Conservation (phyloP, 37 sponge, comb jelly and placozoan species). For the Spongia lamella region DNA sequence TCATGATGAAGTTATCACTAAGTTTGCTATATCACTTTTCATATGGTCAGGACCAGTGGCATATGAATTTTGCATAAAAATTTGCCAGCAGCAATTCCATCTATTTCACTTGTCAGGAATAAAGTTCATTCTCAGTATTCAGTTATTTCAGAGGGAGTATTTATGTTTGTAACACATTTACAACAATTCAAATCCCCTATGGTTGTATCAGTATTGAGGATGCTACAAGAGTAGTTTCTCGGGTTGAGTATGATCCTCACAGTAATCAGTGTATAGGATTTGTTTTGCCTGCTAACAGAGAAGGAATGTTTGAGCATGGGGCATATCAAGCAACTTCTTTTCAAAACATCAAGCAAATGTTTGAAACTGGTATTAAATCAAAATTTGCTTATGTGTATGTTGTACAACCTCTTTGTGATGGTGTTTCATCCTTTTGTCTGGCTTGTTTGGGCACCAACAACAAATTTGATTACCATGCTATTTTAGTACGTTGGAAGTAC, state of each 20-base stretch:
- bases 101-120: conserved; percentile 40
- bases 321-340: conserved; percentile 25
- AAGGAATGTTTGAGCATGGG: conserved; percentile 24
- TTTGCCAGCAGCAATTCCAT: conserved; percentile 54
- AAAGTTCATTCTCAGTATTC: conserved; percentile 34
- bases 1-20: conserved; percentile 29
- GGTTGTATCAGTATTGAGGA: conserved; percentile 22
- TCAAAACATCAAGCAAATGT: conserved; percentile 34
- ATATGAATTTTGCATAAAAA: conserved; percentile 63
- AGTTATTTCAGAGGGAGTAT: conserved; percentile 43
- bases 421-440: conserved; percentile 36
- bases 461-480: conserved; percentile 6
- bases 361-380: conserved; percentile 7
- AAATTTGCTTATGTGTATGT: conserved; percentile 62
- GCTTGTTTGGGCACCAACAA: conserved; percentile 58
- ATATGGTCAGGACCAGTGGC: conserved; percentile 55
- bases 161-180: conserved; percentile 17
- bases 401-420: conserved; percentile 36
- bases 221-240: conserved; percentile 39
- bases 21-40: conserved; percentile 47
- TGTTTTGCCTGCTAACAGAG: conserved; percentile 23
- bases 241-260: conserved; percentile 56
- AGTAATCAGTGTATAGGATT: conserved; percentile 45
- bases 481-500: conserved; percentile 44
- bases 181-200: background rate